Conservation (phyloP, 2,797 vertebrate genomes). For the Spinus olivaceus region DNA sequence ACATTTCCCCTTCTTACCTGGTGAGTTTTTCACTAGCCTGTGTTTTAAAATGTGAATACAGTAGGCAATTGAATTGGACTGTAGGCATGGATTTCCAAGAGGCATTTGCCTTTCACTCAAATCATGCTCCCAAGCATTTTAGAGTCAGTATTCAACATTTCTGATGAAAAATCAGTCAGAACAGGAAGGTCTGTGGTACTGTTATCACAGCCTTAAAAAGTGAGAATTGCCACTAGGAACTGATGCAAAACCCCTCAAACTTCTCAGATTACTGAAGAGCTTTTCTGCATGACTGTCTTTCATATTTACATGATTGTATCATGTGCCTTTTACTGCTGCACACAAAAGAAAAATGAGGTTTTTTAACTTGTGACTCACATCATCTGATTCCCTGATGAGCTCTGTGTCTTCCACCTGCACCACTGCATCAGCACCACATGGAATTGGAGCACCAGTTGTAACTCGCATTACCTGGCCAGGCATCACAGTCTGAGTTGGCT, state of each 20-base stretch:
- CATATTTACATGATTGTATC: background rate
- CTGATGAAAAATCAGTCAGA: background rate
- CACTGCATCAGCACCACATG: conserved; percentile 96
- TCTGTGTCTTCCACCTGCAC: conserved; percentile 98
- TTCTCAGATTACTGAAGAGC: background rate
- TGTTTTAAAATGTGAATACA: background rate
- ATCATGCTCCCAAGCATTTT: background rate
- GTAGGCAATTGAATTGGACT: background rate
- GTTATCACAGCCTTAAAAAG: background rate
- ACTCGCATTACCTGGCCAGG: conserved; percentile 98
- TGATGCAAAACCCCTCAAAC: background rate
- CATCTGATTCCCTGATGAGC: conserved; percentile 96
- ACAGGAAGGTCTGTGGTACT: background rate
- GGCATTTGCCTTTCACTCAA: background rate
- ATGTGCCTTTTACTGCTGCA: background rate
- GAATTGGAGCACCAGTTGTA: conserved; percentile 96
- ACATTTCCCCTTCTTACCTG: background rate
- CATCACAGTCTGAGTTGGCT: conserved; percentile 99
- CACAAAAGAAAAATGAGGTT: background rate
- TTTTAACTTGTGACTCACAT: conserved; percentile 79
- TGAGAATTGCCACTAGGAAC: background rate
- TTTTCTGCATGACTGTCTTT: background rate
- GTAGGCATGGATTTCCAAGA: background rate
- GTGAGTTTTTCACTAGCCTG: background rate
- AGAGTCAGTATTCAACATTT: background rate